These are phyloP conservation scores for Xestia sexstrigata DNA, from an alignment of 2,888 invertebrate genomes.

Conservation along the genomic window DNA sequence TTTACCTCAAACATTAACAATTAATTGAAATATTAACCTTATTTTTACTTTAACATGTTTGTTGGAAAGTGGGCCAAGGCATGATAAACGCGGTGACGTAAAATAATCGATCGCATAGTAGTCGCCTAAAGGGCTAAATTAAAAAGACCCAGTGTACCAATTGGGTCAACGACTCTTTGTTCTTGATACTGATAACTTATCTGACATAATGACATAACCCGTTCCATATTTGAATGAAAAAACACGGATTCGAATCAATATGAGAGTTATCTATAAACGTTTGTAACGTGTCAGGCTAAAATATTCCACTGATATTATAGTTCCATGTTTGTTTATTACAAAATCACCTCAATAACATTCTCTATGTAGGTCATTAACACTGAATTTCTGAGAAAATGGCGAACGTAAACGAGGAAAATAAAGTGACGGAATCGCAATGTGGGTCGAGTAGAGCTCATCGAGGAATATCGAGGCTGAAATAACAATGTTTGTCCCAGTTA, in stretches of 20 bases:
- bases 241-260: slow-evolving; percentile 58
- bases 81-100: slow-evolving; percentile 76
- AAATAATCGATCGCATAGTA: slow-evolving; percentile 72
- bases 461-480: slow-evolving; percentile 77
- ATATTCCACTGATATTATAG: slow-evolving; percentile 33
- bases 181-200: slow-evolving; percentile 76
- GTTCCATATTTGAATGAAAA: slow-evolving; percentile 60
- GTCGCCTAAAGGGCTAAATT: slow-evolving; percentile 80
- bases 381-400: slow-evolving; percentile 80
- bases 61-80: slow-evolving; percentile 83
- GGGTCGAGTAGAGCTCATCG: slow-evolving; percentile 79
- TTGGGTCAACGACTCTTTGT: slow-evolving; percentile 87
- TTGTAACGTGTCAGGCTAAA: slow-evolving; percentile 23
- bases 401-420: slow-evolving; percentile 84
- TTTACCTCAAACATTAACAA: slow-evolving; percentile 40
- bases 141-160: slow-evolving; percentile 72
- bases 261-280: slow-evolving; percentile 27
- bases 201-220: slow-evolving; percentile 47
- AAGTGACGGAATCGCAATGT: slow-evolving; percentile 74
- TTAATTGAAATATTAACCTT: slow-evolving; percentile 50
- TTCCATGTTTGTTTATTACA: slow-evolving; percentile 47
- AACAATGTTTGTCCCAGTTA: slow-evolving; percentile 74
- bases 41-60: slow-evolving; percentile 43
- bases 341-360: slow-evolving; percentile 62
- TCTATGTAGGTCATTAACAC: slow-evolving; percentile 87